phyloP scores from a whole-genome alignment of 2,797 vertebrate genomes.

The Hapalemur alaotrensis region DNA sequence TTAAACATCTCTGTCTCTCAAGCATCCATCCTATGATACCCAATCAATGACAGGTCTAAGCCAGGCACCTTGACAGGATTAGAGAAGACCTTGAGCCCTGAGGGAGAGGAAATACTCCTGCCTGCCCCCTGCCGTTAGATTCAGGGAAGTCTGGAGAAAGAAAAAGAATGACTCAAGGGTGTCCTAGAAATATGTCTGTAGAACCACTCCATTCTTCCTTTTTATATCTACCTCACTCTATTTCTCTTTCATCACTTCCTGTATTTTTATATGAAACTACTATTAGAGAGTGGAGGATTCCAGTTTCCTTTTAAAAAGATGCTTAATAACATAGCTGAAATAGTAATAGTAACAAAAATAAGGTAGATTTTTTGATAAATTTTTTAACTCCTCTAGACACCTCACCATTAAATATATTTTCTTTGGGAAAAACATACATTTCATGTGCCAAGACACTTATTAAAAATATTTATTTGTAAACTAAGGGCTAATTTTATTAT shows the following conservation, averaged over 20 bases:
- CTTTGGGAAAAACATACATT: not conserved
- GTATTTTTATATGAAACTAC: not conserved
- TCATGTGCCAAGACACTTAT: not conserved
- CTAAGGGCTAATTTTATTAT: not conserved
- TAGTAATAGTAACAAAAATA: conserved; percentile 1
- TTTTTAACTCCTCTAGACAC: not conserved
- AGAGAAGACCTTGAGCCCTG: not conserved
- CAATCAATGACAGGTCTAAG: no score
- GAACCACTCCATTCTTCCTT: not conserved
- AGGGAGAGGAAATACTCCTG: not conserved
- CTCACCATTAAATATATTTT: not conserved
- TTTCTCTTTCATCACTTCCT: not conserved
- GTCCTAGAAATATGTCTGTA: not conserved
- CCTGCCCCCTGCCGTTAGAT: not conserved
- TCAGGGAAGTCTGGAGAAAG: not conserved
- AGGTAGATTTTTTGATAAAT: not conserved
- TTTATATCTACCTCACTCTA: not conserved
- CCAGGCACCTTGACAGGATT: no score
- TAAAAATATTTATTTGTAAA: not conserved
- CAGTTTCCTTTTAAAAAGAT: not conserved
- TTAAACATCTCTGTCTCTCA: not conserved
- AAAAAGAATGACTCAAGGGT: not conserved
- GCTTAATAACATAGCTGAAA: not conserved
- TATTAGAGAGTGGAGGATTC: not conserved
- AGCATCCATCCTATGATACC: not conserved